Evolutionary conservation across 1,140 invertebrate genomes (phyloP), one percentile per base, ranked within the genome.

Genomic region (Micrasema longulum): DNA sequence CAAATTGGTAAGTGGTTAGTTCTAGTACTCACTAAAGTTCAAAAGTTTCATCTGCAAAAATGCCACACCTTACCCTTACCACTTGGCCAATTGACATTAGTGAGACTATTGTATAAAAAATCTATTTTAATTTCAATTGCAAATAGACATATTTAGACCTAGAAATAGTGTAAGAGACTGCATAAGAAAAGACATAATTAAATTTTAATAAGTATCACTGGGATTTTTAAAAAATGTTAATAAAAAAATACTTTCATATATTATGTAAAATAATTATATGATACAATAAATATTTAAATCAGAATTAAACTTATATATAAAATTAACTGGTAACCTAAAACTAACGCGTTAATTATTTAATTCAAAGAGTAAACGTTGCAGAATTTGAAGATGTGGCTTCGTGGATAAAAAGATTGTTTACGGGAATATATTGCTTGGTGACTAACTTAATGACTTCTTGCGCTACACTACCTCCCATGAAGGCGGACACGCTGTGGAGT

Each of bases 391-490:
- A 93, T 76, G 97, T 94, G 63, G 93, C 96, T 88, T 99, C 97
- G 83, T 97, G 98, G 75, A 99, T 92, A 82, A 97, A 95, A 0
- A 95, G 96, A 84, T 99, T 98, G 82, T 98, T 91, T 41, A 99
- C 88, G 10, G 97, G 97, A 79, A 97, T 93, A 82, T 98, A 99
- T 84, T 99, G 98, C 77, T 91, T 90, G 1, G 98, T 99, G 48
- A 99, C 89, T n/a, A 99, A 86, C 87, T 99, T 99, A 66, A 99
- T 98, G 2, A 91, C 90, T 87, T 99, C 98, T 77, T 99, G 98
- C 11, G 97, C 96, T 41, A 92, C 93, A 80, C 95, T 93, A 1
- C 97, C 98, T 75, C 93, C 95, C 68, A 99, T 87, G 82, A 97
- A 97, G 7, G 97, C 92, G 23, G 97, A 96, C n/a, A 99, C 89